A percentile compares a stretch with the other conserved stretches of the same genome.
phyloP scores from a whole-genome alignment of 2,113 vertebrate species.

The Mesocricetus auratus region DNA sequence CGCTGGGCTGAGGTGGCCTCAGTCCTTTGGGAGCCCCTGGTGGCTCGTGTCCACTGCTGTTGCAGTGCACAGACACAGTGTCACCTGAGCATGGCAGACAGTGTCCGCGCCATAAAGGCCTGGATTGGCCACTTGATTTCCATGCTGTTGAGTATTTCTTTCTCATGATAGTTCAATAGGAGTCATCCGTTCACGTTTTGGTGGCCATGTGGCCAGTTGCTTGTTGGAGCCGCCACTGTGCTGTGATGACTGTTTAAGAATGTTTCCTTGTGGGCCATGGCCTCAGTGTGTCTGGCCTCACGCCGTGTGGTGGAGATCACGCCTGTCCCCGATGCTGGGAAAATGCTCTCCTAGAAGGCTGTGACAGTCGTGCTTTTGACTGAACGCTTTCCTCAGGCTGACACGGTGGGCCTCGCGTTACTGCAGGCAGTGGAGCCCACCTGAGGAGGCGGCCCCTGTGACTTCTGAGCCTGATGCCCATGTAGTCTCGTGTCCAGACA shows the following conservation, averaged over 20 bases:
- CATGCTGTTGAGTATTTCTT: not conserved
- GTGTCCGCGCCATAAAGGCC: not conserved
- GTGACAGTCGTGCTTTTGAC: not conserved
- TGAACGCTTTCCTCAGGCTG: not conserved
- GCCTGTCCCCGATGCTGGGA: not conserved
- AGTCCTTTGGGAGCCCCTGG: not conserved
- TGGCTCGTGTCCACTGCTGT: accelerated
- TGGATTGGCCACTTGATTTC: not conserved
- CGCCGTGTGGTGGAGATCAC: not conserved
- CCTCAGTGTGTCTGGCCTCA: not conserved
- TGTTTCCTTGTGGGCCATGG: not conserved
- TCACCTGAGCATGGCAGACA: too few relatives aligned
- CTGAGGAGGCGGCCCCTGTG: not conserved
- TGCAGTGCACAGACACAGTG: not conserved
- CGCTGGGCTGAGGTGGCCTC: not conserved
- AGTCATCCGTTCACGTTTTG: not conserved
- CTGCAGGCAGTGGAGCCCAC: not conserved
- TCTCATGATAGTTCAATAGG: not conserved
- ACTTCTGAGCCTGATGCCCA: too few relatives aligned
- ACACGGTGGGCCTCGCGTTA: not conserved
- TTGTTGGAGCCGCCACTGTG: not conserved
- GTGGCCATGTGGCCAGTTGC: not conserved
- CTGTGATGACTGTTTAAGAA: not conserved
- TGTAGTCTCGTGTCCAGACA: not conserved
- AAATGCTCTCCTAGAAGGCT: not conserved